Base-by-base conservation (phyloP, 2,797 vertebrate genomes). In the Emys orbicularis region DNA sequence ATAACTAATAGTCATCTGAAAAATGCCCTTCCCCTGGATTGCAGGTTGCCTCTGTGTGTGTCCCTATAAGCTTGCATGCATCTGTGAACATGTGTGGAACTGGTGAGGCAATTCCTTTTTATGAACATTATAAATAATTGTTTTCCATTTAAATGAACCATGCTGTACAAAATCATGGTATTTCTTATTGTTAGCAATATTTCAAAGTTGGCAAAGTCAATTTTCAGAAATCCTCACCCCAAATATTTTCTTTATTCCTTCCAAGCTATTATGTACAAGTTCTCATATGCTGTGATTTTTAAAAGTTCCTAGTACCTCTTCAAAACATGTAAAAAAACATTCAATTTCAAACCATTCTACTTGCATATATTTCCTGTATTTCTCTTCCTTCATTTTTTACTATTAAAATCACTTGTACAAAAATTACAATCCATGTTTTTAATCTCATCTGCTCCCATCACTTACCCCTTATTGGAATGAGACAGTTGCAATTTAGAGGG, bases 1-100 rank as follows among this genome's bases (percentile, higher is more conserved):
- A 90, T 95, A 96, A 89, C 76, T 82, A 93, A 91, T 83, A 84
- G n/a, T 9, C 49, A n/a, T 61, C 83, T 84, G 77, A 96, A 53
- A 92, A 86, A 93, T 82, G 49, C 49, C 37, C 47, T 89, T 94
- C 21, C 44, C 44, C 27, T 61, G 34, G 54, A 72, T n/a, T 74
- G 59, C 59, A 94, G 21, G 27, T 77, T 86, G 16, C 47, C 12
- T 92, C 50, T 44, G 6, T 76, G 37, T 3, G 0, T 68, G 13
- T 25, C n/a, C 61, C 37, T 88, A 16, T 72, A 12, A 74, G 31
- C 29, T 29, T 85, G 29, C 74, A 72, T 85, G 74, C 86, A 87
- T 85, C 29, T 34, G 79, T 44, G 5, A 6, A 23, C 29, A 19
- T 25, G 3, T 61, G 79, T 94, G 84, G 11, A 83, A 83, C 18